Evolutionary conservation across 1,140 invertebrate genomes (phyloP).

Genomic region (Dinoponera quadriceps): DNA sequence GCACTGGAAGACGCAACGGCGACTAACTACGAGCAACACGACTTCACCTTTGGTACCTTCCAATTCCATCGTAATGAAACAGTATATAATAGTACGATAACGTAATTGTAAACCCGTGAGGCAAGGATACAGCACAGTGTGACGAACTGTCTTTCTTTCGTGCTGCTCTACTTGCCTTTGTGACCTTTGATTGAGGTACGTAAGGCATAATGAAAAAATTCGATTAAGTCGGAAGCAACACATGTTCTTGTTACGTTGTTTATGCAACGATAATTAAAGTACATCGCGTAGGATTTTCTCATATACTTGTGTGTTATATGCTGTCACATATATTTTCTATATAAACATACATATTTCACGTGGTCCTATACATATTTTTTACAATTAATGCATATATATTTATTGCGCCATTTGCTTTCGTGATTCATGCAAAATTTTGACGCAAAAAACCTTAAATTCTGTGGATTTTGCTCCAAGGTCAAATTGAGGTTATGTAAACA

Average conservation of each 20-base stretch:
- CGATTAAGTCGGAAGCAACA: conserved; percentile 14
- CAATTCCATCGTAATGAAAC: conserved; percentile 33
- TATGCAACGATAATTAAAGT: neutral
- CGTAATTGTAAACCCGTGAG: too few species aligned
- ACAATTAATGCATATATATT: too few species aligned
- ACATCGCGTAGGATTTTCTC: neutral
- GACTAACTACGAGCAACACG: neutral
- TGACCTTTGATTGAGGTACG: neutral
- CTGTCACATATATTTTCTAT: too few species aligned
- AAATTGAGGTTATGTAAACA: too few species aligned
- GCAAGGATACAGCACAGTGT: neutral
- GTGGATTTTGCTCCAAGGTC: too few species aligned
- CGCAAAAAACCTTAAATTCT: too few species aligned
- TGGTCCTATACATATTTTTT: too few species aligned
- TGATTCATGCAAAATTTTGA: too few species aligned
- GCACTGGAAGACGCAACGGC: neutral
- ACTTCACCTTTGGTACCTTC: neutral
- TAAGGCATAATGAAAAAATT: conserved; percentile 1
- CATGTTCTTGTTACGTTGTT: conserved; percentile 5
- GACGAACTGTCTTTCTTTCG: conserved; percentile 7
- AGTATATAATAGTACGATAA: conserved; percentile 7
- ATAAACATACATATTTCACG: too few species aligned
- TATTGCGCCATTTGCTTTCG: too few species aligned
- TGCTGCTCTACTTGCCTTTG: neutral
- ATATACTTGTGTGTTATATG: too few species aligned